Base-by-base conservation (phyloP, 2,113 vertebrate genomes). In the Malurus cyaneus region DNA sequence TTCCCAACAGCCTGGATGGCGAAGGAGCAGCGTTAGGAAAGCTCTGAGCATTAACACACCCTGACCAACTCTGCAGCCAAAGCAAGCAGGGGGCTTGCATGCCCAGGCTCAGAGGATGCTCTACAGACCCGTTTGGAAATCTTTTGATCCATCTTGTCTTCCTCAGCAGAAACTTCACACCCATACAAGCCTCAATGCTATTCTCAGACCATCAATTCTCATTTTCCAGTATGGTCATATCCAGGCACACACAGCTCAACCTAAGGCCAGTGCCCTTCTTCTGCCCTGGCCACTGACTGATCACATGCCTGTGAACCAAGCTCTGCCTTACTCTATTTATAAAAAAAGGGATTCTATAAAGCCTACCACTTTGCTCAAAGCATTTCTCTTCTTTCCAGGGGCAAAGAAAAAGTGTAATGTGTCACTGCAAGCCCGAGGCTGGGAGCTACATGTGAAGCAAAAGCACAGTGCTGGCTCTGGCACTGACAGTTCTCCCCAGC, bases 1-100 rank as follows among this genome's bases (percentile, higher is more conserved):
- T 65, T 57, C 39, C 62, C 56, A 39, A 20, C n/a, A 1, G n/a
- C 41, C 2, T 77, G 0, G 41, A 42, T 0, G 8, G 85, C 2
- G 3, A 72, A 71, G 79, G 49, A 80, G 53, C 79, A 28, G 28
- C 14, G 1, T 59, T 12, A 41, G 52, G 39, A 64, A 61, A 2
- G 74, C 72, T 89, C 53, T 6, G 18, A 14, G 64, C 11, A 0
- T 25, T 28, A 47, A 50, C 28, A 17, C 8, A 14, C 60, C 44
- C 49, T 12, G 47, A 44, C 41, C 13, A 13, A 26, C 47, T 21
- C 6, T 7, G 23, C 21, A 49, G 77, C 67, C 20, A 7, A 25
- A 78, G 34, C 29, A 20, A n/a, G 5, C 26, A 25, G 17, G 19
- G 69, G 49, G 44, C 50, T 32, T 32, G 32, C 25, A 1, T 6